Conservation (phyloP, 2,888 invertebrate genomes). For the Bugula neritina region DNA sequence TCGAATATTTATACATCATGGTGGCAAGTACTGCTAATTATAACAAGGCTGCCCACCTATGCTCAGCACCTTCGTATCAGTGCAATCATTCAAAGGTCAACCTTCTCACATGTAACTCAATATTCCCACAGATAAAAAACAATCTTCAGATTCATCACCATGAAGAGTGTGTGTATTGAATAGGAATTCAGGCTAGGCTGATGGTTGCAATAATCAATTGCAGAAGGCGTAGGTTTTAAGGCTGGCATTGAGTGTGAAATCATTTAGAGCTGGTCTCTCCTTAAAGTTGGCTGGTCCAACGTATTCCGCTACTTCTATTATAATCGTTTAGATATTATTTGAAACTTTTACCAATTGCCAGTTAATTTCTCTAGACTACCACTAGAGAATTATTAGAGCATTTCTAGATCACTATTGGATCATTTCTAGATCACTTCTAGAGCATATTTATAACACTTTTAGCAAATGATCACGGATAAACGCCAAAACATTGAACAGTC, state of each 20-base stretch:
- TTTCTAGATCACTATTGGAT: no score
- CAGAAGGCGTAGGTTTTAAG: not conserved
- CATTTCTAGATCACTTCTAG: no score
- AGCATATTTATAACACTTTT: no score
- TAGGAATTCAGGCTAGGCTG: not conserved
- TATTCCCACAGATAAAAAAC: not conserved
- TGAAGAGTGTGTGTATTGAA: not conserved
- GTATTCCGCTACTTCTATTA: not conserved
- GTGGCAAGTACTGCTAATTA: no score
- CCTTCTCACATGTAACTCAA: not conserved
- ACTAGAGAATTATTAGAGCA: no score
- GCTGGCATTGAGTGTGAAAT: not conserved
- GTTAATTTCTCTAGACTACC: no score
- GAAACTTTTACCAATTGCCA: no score
- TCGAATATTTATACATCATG: no score
- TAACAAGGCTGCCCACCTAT: not conserved
- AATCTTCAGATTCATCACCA: not conserved
- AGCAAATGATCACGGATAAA: no score
- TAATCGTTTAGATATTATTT: no score
- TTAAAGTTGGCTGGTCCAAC: slow-evolving; percentile 26
- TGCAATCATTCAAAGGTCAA: not conserved
- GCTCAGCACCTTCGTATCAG: not conserved
- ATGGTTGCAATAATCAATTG: not conserved
- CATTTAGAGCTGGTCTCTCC: slow-evolving; percentile 24
- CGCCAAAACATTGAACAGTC: no score